Evolutionary conservation across 2,113 vertebrate genomes (phyloP), one percentile per base, ranked within the genome.

Genomic region (Ptyas mucosa): DNA sequence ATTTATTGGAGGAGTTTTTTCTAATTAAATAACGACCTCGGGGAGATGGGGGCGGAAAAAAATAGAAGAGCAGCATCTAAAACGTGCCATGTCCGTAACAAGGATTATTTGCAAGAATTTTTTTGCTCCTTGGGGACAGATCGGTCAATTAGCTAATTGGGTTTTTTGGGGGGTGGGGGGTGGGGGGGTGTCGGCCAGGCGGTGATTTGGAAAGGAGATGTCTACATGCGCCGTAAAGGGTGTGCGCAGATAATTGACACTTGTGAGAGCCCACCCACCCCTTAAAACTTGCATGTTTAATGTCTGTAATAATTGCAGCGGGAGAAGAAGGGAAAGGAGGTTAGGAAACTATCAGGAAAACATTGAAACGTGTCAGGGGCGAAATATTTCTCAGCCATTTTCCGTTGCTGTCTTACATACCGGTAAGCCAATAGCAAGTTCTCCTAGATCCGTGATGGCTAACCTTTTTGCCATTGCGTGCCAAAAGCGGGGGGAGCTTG

Each of bases 101-200:
- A 96, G 95, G 96, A 96, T 97, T 96, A 96, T 97, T 96, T 89
- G 0, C 92, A 53, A 97, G 95, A 58, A 96, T 96, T 97, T 94
- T 96, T 97, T 69, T 14, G 2, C 5, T 69, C 97, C 97, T 92
- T 95, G 88, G 97, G 96, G 95, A 96, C 89, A 96, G 95, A 96
- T 97, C 96, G 7, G 96, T 97, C 97, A 97, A 97, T 98, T 98
- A 98, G 97, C 96, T 98, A 97, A 98, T 98, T 98, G 97, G 97
- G 96, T 97, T 97, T 94, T 96, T 12, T 52, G 10, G 51, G 11
- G 29, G 12, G 26, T 6, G 46, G 7, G 43, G 95, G 96, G 96
- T 95, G 97, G 96, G 95, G 95, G 97, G 97, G 43, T 46, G 43
- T 46, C 43, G 5, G 43, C 43, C 96, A 96, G 96, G 97, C 95